These are phyloP conservation scores for Eclectus roratus DNA, from an alignment of 2,113 vertebrate genomes.

Conservation along the genomic window DNA sequence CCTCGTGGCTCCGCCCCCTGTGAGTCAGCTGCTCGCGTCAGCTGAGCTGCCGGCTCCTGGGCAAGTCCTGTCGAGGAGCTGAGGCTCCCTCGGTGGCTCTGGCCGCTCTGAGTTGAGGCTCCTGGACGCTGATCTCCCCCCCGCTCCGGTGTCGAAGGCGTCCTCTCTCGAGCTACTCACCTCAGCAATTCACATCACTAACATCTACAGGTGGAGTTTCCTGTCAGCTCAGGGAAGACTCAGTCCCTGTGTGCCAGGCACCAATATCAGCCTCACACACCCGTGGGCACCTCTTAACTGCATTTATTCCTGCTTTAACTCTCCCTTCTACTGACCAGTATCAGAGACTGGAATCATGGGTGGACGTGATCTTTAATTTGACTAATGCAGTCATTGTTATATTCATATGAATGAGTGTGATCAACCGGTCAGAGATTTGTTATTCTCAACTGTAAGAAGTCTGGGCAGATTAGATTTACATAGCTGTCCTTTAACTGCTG, in stretches of 20 bases:
- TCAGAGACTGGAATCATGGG: rapidly evolving
- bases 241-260: not conserved
- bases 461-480: not conserved
- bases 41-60: no score
- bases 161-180: no score
- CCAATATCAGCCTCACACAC: not conserved
- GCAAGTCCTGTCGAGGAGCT: no score
- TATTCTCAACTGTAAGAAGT: not conserved
- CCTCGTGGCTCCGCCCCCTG: no score
- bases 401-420: not conserved
- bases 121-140: no score
- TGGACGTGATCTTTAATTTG: not conserved
- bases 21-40: no score
- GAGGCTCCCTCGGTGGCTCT: no score
- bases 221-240: not conserved
- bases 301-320: not conserved
- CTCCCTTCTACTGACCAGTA: not conserved
- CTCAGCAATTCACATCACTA: not conserved
- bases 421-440: not conserved
- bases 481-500: not conserved
- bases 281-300: not conserved
- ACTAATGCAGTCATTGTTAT: not conserved
- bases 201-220: not conserved
- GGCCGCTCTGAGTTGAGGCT: no score
- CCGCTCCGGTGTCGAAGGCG: no score